phyloP scores from a whole-genome alignment of 2,888 invertebrate species.

The Gymnosoma rotundatum region DNA sequence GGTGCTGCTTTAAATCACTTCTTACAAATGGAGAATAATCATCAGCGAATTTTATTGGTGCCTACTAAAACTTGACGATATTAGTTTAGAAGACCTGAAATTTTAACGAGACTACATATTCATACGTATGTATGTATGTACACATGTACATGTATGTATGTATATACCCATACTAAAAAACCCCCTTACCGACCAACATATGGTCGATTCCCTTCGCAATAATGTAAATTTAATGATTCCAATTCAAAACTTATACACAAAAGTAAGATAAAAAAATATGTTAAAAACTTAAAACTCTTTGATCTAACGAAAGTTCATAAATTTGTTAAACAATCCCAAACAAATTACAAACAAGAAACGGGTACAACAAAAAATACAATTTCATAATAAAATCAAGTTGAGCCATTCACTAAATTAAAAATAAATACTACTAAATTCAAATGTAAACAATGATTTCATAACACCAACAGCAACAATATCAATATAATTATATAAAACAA shows the following conservation, averaged over 20 bases:
- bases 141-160: too few relatives aligned
- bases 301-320: conserved; percentile 3
- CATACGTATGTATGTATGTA: too few relatives aligned
- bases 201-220: too few relatives aligned
- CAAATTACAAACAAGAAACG: neutral
- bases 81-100: too few relatives aligned
- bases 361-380: neutral
- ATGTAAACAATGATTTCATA: conserved; percentile 56
- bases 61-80: too few relatives aligned
- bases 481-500: conserved; percentile 4
- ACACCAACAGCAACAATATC: conserved; percentile 15
- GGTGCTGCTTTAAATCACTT: too few relatives aligned
- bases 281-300: neutral
- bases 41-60: too few relatives aligned
- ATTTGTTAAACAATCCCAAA: neutral
- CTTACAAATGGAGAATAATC: too few relatives aligned
- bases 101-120: too few relatives aligned
- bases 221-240: neutral
- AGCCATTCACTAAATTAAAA: neutral
- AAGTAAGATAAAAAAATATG: neutral
- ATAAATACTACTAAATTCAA: neutral
- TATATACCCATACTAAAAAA: too few relatives aligned
- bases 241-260: too few relatives aligned
- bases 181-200: too few relatives aligned
- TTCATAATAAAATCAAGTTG: conserved; percentile 26